Conservation (phyloP, 2,113 vertebrate species). For the Halcyon malimbica region DNA sequence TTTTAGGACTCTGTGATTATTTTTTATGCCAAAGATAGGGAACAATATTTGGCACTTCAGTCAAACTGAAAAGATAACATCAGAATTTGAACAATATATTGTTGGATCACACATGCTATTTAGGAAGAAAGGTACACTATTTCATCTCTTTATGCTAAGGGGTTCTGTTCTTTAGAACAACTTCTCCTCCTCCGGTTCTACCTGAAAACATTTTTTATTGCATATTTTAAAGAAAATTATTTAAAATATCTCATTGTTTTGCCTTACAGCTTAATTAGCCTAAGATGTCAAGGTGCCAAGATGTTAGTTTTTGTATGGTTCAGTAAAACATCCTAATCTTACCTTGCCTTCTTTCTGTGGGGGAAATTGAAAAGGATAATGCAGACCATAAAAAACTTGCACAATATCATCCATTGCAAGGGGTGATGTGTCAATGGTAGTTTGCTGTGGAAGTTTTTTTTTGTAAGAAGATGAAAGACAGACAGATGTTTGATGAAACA, state of each 20-base stretch:
- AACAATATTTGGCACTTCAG: neutral
- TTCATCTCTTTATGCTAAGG: neutral
- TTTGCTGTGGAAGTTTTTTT: neutral
- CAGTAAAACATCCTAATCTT: neutral
- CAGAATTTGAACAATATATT: neutral
- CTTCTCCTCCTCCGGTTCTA: neutral
- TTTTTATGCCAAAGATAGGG: neutral
- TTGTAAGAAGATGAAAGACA: neutral
- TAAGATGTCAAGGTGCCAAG: neutral
- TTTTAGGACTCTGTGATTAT: neutral
- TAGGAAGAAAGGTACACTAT: neutral
- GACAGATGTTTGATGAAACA: conserved; percentile 5
- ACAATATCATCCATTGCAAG: neutral
- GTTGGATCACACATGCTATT: neutral
- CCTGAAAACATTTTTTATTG: neutral
- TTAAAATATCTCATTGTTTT: neutral
- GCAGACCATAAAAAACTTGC: neutral
- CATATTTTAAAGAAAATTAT: neutral
- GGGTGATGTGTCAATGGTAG: neutral
- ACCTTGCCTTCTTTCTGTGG: neutral
- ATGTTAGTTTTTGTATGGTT: neutral
- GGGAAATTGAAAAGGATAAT: neutral
- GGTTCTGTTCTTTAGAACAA: neutral
- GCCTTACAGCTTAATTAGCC: neutral
- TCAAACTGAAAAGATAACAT: neutral